Conservation (phyloP, 2,113 vertebrate species). For the Conger conger region DNA sequence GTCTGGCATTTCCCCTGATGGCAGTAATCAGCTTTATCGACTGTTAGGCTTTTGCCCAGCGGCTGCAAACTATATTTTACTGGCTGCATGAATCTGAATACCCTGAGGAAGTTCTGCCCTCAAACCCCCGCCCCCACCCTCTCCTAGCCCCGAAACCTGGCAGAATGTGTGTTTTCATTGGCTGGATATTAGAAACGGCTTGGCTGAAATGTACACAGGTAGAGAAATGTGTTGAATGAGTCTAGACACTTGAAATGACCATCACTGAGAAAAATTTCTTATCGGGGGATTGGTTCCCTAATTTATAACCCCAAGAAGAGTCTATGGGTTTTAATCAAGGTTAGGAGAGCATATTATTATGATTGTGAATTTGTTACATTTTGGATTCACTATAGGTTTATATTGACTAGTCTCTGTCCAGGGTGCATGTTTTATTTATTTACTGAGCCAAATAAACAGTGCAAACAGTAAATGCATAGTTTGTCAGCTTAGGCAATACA, state of each 20-base stretch:
- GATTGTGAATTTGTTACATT: background rate
- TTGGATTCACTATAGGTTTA: background rate
- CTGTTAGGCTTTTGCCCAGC: slow-evolving; percentile 3
- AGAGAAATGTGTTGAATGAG: slow-evolving; percentile 16
- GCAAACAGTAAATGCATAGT: too few relatives aligned
- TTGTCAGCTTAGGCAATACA: too few relatives aligned
- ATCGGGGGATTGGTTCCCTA: background rate
- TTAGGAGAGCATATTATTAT: background rate
- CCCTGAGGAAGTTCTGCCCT: slow-evolving; percentile 16
- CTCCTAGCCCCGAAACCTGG: slow-evolving; percentile 9
- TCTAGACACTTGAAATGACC: slow-evolving; percentile 19
- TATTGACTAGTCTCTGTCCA: too few relatives aligned
- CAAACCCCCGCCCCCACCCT: slow-evolving; percentile 11
- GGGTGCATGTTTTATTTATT: too few relatives aligned
- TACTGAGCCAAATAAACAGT: too few relatives aligned
- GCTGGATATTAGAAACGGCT: slow-evolving; percentile 23
- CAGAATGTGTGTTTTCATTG: slow-evolving; percentile 32
- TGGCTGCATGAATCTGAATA: slow-evolving; percentile 29
- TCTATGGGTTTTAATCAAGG: background rate
- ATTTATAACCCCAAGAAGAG: background rate
- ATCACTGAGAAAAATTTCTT: background rate
- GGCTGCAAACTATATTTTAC: slow-evolving; percentile 40
- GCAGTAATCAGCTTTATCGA: slow-evolving; percentile 40
- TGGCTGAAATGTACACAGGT: slow-evolving; percentile 23
- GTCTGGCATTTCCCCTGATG: slow-evolving; percentile 33